phyloP scores from a whole-genome alignment of 92 coral and sea anemone genomes.

The Blastomussa wellsi region DNA sequence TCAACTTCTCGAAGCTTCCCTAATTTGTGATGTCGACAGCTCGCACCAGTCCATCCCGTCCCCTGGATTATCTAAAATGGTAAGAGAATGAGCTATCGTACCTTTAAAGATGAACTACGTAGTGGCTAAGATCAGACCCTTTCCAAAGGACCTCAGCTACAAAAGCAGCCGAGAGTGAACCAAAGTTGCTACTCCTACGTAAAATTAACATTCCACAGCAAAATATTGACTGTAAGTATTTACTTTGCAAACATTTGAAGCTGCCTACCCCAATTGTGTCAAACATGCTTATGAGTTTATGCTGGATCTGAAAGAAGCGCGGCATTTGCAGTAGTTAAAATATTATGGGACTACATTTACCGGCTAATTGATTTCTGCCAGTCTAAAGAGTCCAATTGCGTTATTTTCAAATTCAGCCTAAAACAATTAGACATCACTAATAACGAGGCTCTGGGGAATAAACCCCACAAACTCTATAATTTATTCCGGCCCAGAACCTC shows the following conservation, averaged over 20 bases:
- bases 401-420: too few species aligned
- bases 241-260: neutral
- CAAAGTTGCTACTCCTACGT: neutral
- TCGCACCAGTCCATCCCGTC: neutral
- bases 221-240: slow-evolving; percentile 1
- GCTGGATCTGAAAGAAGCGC: too few species aligned
- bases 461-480: too few species aligned
- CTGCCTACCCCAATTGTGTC: neutral
- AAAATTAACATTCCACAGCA: neutral
- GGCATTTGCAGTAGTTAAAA: neutral
- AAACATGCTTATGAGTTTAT: too few species aligned
- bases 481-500: too few species aligned
- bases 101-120: neutral
- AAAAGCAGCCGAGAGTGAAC: neutral
- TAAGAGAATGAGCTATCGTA: neutral
- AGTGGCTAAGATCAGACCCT: neutral
- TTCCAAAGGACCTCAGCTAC: neutral
- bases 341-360: neutral
- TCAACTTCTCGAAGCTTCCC: neutral
- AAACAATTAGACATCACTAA: too few species aligned
- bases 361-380: neutral
- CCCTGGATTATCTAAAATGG: neutral
- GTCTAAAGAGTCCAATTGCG: too few species aligned
- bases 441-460: too few species aligned
- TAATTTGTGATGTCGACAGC: neutral